These are phyloP conservation scores for Neoitamus cyanurus DNA, from an alignment of 2,888 invertebrate genomes.

Conservation along the genomic window DNA sequence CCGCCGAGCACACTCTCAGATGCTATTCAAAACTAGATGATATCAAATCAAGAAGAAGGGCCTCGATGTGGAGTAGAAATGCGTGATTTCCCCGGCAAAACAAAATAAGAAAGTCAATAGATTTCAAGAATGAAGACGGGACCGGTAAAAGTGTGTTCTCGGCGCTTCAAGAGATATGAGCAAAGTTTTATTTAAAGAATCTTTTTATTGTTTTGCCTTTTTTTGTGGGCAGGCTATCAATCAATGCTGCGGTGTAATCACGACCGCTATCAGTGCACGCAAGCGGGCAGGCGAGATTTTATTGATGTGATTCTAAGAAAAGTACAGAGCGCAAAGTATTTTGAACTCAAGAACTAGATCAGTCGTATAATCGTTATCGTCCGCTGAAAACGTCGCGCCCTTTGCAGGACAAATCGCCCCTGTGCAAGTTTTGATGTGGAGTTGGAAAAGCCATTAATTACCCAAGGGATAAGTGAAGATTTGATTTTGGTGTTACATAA, in stretches of 20 bases:
- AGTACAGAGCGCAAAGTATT: not conserved
- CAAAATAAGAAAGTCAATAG: not conserved
- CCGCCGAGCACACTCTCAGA: not conserved
- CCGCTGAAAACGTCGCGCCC: not conserved
- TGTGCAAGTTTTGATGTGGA: not conserved
- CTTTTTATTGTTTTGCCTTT: not conserved
- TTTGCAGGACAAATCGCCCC: not conserved
- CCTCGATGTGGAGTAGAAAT: conserved; percentile 17
- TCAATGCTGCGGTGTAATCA: not conserved
- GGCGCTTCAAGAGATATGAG: not conserved
- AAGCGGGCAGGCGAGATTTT: not conserved
- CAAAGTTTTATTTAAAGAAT: conserved; percentile 25
- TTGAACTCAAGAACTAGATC: conserved; percentile 40
- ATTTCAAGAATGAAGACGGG: conserved; percentile 1
- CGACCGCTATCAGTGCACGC: not conserved
- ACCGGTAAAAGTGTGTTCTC: not conserved
- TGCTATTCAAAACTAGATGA: not conserved
- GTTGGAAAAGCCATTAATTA: not conserved
- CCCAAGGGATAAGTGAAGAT: not conserved
- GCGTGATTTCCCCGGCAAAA: not conserved
- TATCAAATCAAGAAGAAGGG: conserved; percentile 10
- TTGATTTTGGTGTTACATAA: not conserved
- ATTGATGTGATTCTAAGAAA: not conserved
- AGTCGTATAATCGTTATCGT: conserved; percentile 21
- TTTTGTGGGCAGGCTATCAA: not conserved